phyloP scores from a whole-genome alignment of 2,888 invertebrate genomes.

The Phasia obesa region DNA sequence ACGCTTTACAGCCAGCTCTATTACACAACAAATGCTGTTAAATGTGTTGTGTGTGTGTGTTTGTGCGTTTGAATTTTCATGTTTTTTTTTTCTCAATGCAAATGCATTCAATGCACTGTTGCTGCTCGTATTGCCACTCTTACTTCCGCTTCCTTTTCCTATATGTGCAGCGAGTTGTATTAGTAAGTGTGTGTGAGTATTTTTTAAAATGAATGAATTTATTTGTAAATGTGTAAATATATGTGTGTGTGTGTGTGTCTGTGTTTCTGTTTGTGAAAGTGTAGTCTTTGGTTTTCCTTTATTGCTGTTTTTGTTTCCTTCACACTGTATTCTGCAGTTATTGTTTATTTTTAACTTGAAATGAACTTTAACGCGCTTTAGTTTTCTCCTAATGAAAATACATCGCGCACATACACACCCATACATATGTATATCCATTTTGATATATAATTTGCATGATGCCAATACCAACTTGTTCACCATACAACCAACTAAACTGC shows the following conservation, averaged over 20 bases:
- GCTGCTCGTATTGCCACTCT: conserved; percentile 55
- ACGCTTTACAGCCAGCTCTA: neutral
- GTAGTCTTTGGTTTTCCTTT: conserved; percentile 22
- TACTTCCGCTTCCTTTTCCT: conserved; percentile 54
- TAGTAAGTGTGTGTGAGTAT: neutral
- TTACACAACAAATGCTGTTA: too few species aligned
- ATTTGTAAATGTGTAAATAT: neutral
- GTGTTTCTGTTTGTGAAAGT: neutral
- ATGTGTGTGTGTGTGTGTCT: conserved; percentile 12
- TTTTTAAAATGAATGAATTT: neutral
- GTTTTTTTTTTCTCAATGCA: conserved; percentile 15
- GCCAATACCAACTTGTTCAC: neutral
- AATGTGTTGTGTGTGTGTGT: too few species aligned
- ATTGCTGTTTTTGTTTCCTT: conserved; percentile 17
- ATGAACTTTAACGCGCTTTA: conserved; percentile 57
- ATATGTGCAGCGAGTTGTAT: conserved; percentile 6
- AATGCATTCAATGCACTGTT: conserved; percentile 55
- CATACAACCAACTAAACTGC: neutral
- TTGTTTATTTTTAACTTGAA: conserved; percentile 56
- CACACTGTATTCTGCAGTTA: conserved; percentile 9
- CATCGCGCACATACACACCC: neutral
- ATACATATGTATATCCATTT: too few species aligned
- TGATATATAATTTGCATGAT: conserved; percentile 49
- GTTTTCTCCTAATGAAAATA: conserved; percentile 56
- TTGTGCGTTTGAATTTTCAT: too few species aligned